Conservation (phyloP, 92 coral and sea anemone genomes). For the Siderastrea siderea region DNA sequence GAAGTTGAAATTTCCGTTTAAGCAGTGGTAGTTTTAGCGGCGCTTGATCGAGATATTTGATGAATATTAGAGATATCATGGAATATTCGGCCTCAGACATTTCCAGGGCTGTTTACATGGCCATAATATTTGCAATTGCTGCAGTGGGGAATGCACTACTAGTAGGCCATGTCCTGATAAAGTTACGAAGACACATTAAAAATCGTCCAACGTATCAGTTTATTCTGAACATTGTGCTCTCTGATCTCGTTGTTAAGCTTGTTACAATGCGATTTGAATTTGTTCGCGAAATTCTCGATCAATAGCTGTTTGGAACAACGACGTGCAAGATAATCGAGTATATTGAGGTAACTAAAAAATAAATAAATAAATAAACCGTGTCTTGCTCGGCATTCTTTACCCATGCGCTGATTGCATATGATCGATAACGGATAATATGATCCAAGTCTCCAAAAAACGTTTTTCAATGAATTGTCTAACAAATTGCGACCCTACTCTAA, state of each 20-base stretch:
- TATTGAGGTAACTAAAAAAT: conserved; percentile 42
- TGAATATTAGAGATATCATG: background rate
- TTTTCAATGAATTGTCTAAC: too few relatives aligned
- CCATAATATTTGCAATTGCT: conserved; percentile 7
- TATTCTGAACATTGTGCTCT: conserved; percentile 38
- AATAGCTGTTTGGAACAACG: conserved; percentile 66
- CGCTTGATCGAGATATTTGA: background rate
- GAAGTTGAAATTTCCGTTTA: too few relatives aligned
- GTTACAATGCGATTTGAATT: conserved; percentile 67
- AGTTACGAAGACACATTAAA: conserved; percentile 5
- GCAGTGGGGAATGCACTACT: conserved; percentile 21
- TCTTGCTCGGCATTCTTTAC: conserved; percentile 67
- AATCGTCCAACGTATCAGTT: conserved; percentile 52
- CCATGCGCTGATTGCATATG: conserved; percentile 78
- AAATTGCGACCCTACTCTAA: too few relatives aligned
- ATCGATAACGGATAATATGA: conserved; percentile 85
- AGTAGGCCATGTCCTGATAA: conserved; percentile 1
- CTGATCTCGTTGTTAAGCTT: conserved; percentile 59
- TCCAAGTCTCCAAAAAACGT: too few relatives aligned
- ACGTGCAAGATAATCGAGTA: conserved; percentile 77
- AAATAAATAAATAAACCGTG: background rate
- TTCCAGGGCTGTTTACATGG: conserved; percentile 7
- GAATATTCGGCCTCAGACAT: background rate
- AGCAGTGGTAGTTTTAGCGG: too few relatives aligned
- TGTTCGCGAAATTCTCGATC: conserved; percentile 48